phyloP scores from a whole-genome alignment of 2,888 invertebrate species.

The Pollenia amentaria region DNA sequence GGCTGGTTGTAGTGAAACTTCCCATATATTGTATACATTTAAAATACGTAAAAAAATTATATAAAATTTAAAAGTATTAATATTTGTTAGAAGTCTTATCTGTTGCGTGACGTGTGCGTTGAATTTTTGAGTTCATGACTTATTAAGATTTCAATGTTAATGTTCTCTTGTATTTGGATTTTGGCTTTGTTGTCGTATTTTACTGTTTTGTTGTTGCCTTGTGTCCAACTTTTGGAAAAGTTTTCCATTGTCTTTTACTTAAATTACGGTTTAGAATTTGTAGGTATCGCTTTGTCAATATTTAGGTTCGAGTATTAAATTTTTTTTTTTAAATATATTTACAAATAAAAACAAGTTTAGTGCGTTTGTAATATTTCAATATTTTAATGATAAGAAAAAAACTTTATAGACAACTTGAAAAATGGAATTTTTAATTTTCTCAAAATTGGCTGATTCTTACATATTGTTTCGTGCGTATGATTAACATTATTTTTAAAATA shows the following conservation, averaged over 20 bases:
- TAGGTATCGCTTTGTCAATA: too few relatives aligned
- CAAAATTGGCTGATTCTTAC: background rate
- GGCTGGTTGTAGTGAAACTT: too few relatives aligned
- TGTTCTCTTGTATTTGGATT: background rate
- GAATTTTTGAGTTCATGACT: too few relatives aligned
- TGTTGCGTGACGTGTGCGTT: too few relatives aligned
- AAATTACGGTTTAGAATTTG: background rate
- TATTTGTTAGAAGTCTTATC: too few relatives aligned
- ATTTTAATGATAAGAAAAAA: background rate
- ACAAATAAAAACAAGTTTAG: too few relatives aligned
- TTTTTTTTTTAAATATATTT: background rate
- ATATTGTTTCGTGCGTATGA: background rate
- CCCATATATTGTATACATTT: too few relatives aligned
- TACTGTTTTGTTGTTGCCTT: background rate
- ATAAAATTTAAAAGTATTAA: too few relatives aligned
- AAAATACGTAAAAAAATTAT: too few relatives aligned
- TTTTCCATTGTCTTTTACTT: background rate
- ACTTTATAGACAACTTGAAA: background rate
- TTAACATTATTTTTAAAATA: constrained; percentile 9
- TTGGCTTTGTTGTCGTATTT: background rate
- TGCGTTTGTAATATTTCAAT: too few relatives aligned
- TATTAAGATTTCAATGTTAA: background rate
- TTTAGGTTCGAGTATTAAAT: too few relatives aligned
- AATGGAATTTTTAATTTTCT: background rate
- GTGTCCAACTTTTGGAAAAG: background rate